Base-by-base conservation (phyloP, 2,113 vertebrate species). In the Cephalopholis sonnerati region DNA sequence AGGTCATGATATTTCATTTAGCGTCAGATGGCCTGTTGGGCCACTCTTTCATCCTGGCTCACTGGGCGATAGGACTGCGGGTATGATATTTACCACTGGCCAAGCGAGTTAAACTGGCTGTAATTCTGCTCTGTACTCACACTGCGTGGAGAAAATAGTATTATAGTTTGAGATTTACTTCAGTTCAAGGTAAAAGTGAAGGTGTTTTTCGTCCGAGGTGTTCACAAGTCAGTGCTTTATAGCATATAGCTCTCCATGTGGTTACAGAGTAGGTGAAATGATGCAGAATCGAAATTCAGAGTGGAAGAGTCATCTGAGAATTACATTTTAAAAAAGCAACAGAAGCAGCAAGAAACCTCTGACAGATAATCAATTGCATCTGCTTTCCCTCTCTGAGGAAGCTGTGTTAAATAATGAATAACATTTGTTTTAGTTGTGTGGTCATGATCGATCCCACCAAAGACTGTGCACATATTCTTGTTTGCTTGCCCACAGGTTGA, bases 41-140 rank as follows among this genome's bases (percentile, higher is more conserved):
- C 74, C 39, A 50, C 81, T 88, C 84, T 93, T 91, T 92, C 73
- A 85, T 90, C 82, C 85, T 48, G 69, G 50, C 74, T 89, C 85
- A 82, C 79, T 62, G 65, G 87, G 82, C 71, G 48, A 87, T 25
- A 57, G 62, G 79, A 86, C 63, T 48, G 67, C 8, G 3, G 79
- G 89, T 55, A 73, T 92, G 89, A 91, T 92, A 93, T 93, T 94
- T 91, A 93, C 82, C 88, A 66, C 82, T 79, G 88, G 85, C 87
- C 87, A 88, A 70, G 55, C 25, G 74, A 88, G 79, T 87, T 68
- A 89, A 84, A 85, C 29, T 64, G 51, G 61, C 58, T 53, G 54
- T 25, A 79, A 67, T 58, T 82, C 83, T 80, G 25, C 44, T 70
- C 41, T 73, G 11, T 44, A 24, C 75, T 79, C 86, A 76, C 71